phyloP scores from a whole-genome alignment of 1,140 invertebrate genomes.

The Mactra quadrangularis region DNA sequence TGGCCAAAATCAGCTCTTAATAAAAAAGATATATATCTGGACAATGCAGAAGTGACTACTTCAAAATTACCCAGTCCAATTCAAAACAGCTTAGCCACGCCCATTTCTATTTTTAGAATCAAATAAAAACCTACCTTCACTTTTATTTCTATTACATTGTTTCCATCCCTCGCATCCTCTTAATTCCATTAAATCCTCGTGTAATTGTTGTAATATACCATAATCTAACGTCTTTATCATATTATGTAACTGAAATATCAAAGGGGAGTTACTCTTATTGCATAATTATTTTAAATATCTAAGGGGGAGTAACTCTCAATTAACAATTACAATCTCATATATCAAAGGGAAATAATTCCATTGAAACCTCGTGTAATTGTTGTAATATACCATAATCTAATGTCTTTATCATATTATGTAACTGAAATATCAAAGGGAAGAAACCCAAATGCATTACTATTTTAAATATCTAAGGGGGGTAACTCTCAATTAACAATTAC shows the following conservation, averaged over 20 bases:
- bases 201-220: slow-evolving; percentile 78
- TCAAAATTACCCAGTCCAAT: too few species aligned
- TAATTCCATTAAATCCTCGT: slow-evolving; percentile 77
- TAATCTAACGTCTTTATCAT: slow-evolving; percentile 79
- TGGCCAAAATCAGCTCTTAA: too few species aligned
- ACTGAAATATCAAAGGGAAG: slow-evolving; percentile 54
- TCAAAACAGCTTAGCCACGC: too few species aligned
- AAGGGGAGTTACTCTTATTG: background rate
- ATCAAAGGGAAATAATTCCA: background rate
- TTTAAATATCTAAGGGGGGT: background rate
- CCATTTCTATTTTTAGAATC: too few species aligned
- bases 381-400: background rate
- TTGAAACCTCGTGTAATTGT: background rate
- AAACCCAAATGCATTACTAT: background rate
- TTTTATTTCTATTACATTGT: slow-evolving; percentile 70
- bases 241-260: slow-evolving; percentile 75
- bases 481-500: background rate
- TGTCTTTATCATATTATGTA: background rate
- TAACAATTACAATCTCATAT: background rate
- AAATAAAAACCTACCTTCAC: slow-evolving; percentile 52
- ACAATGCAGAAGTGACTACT: too few species aligned
- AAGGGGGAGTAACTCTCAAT: background rate
- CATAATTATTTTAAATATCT: background rate
- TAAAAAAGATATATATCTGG: too few species aligned
- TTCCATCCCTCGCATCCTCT: slow-evolving; percentile 80